A percentile compares a stretch with the other conserved stretches of the same genome.
These are phyloP conservation scores for Aethes cnicana DNA, from an alignment of 2,888 invertebrate species.

Conservation along the genomic window DNA sequence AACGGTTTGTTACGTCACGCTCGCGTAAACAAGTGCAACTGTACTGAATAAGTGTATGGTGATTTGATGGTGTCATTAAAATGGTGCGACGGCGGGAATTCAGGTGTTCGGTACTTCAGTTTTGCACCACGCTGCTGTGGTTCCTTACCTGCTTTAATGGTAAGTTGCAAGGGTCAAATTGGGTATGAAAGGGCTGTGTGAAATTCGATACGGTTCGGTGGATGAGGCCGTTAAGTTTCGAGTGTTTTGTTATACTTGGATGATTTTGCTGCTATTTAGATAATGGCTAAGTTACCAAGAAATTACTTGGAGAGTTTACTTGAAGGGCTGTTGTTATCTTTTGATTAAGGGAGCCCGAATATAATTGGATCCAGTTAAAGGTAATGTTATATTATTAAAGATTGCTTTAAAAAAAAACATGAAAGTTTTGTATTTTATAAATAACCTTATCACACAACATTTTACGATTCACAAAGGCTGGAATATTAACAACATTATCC, in stretches of 20 bases:
- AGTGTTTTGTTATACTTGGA: conserved; percentile 36
- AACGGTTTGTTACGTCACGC: conserved; percentile 71
- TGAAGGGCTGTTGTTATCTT: conserved; percentile 19
- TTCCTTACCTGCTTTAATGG: conserved; percentile 71
- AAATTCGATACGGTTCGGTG: conserved; percentile 55
- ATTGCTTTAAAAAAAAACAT: no score
- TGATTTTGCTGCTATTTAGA: conserved; percentile 29
- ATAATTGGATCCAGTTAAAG: no score
- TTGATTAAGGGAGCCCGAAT: no score
- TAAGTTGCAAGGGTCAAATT: conserved; percentile 63
- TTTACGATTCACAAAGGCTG: no score
- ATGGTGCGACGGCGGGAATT: conserved; percentile 68
- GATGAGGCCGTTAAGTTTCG: conserved; percentile 49
- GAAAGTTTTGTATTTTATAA: no score
- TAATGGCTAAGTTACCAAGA: conserved; percentile 21
- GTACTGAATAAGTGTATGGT: conserved; percentile 67
- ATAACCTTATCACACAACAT: no score
- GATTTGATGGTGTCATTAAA: conserved; percentile 65
- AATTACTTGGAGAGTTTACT: conserved; percentile 8
- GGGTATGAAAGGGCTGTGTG: conserved; percentile 47
- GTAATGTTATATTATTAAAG: no score
- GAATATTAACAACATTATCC: no score
- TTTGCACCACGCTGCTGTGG: conserved; percentile 66
- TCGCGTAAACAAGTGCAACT: conserved; percentile 49
- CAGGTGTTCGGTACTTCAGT: conserved; percentile 59